Conservation (phyloP, 1,140 invertebrate species). For the Heliconius nattereri region DNA sequence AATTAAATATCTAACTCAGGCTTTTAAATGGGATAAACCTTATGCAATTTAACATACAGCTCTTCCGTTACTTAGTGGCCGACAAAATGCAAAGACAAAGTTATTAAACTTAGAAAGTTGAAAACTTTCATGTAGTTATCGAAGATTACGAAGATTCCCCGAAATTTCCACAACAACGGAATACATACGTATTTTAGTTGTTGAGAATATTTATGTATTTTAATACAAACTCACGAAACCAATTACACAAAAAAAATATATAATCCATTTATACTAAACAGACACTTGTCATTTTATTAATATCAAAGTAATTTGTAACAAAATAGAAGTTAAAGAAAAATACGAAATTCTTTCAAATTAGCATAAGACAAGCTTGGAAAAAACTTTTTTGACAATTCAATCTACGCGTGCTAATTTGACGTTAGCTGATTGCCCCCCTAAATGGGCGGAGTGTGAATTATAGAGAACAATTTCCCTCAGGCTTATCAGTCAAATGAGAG, state of each 20-base stretch:
- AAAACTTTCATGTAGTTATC: too few relatives aligned
- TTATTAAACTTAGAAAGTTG: too few relatives aligned
- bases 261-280: neutral
- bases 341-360: constrained; percentile 40
- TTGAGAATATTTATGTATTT: too few relatives aligned
- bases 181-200: too few relatives aligned
- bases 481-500: constrained; percentile 11
- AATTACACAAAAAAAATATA: neutral
- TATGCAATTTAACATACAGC: too few relatives aligned
- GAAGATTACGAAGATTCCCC: too few relatives aligned
- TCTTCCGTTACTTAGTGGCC: too few relatives aligned
- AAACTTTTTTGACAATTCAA: constrained; percentile 52
- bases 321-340: constrained; percentile 21
- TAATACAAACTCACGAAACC: too few relatives aligned
- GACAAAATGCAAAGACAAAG: too few relatives aligned
- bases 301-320: neutral
- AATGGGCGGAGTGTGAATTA: constrained; percentile 40
- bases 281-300: neutral
- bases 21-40: too few relatives aligned
- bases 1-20: too few relatives aligned
- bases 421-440: constrained; percentile 34
- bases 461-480: constrained; percentile 11
- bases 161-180: too few relatives aligned
- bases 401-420: constrained; percentile 54
- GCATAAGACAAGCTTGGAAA: constrained; percentile 49